A percentile compares a stretch with the other conserved stretches of the same genome.
Conservation (phyloP, 2,888 invertebrate genomes). For the Heteropelma amictum region DNA sequence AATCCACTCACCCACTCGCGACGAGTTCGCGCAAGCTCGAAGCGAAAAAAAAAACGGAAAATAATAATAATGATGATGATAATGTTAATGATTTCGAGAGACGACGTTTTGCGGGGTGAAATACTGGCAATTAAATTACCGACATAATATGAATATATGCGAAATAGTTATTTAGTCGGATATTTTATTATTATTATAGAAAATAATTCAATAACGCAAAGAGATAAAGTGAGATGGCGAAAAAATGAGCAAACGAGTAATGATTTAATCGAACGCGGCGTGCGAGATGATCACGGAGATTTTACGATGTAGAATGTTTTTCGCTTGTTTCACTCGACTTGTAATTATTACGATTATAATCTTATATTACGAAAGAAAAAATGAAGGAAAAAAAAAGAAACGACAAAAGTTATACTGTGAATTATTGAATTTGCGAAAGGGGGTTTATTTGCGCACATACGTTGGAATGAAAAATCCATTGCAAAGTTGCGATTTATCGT, state of each 20-base stretch:
- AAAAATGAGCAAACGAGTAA: background rate
- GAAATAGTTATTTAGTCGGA: constrained; percentile 64
- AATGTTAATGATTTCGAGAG: background rate
- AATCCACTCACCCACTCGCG: background rate
- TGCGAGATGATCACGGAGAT: constrained; percentile 56
- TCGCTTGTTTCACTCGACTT: constrained; percentile 64
- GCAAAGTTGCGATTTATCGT: no score
- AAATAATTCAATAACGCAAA: constrained; percentile 62
- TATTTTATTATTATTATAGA: constrained; percentile 67
- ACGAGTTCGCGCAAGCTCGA: constrained; percentile 9
- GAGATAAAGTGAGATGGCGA: background rate
- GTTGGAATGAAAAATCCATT: no score
- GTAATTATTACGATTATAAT: constrained; percentile 57
- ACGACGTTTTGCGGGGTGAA: constrained; percentile 9
- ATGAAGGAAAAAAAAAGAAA: no score
- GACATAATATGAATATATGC: constrained; percentile 47
- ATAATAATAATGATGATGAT: background rate
- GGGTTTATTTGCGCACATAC: no score
- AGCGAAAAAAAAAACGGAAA: constrained; percentile 1
- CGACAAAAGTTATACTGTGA: no score
- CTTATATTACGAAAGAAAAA: constrained; percentile 35
- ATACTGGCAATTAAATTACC: background rate
- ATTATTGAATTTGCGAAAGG: no score
- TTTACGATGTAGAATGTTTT: constrained; percentile 62
- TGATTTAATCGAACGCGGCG: constrained; percentile 3